phyloP scores from a whole-genome alignment of 2,888 invertebrate genomes.

The Phyllotreta striolata region DNA sequence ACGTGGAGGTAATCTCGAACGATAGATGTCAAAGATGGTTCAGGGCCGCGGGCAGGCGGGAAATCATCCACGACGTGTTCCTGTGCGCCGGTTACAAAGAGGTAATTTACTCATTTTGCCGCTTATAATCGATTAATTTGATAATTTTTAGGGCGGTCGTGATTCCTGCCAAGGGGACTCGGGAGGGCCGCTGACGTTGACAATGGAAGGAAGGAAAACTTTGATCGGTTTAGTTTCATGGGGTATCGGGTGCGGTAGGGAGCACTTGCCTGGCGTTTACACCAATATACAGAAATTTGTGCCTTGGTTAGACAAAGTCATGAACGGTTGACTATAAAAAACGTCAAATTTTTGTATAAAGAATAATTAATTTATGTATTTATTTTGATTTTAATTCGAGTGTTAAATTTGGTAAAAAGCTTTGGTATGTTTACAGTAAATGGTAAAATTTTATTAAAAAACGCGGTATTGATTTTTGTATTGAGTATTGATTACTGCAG shows the following conservation, averaged over 20 bases:
- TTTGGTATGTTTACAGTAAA: no score
- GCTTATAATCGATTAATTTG: neutral
- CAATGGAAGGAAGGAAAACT: slow-evolving; percentile 84
- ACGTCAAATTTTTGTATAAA: neutral
- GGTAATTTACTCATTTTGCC: slow-evolving; percentile 61
- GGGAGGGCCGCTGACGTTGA: slow-evolving; percentile 88
- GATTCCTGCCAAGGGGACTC: slow-evolving; percentile 82
- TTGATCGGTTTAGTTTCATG: slow-evolving; percentile 89
- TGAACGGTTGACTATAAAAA: slow-evolving; percentile 63
- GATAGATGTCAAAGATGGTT: slow-evolving; percentile 94
- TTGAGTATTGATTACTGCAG: no score
- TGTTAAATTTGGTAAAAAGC: slow-evolving; percentile 33
- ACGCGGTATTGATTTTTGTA: no score
- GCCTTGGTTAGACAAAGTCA: slow-evolving; percentile 88
- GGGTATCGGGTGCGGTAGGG: slow-evolving; percentile 91
- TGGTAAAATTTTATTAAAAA: no score
- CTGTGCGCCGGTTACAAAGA: slow-evolving; percentile 93
- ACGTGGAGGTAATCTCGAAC: slow-evolving; percentile 87
- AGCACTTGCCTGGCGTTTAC: slow-evolving; percentile 90
- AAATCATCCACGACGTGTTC: slow-evolving; percentile 93
- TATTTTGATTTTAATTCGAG: slow-evolving; percentile 15
- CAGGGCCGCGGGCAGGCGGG: slow-evolving; percentile 85
- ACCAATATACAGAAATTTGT: slow-evolving; percentile 93
- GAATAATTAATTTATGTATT: slow-evolving; percentile 5
- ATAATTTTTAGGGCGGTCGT: slow-evolving; percentile 67